Conservation (phyloP, 2,113 vertebrate genomes). For the Geococcyx californianus region DNA sequence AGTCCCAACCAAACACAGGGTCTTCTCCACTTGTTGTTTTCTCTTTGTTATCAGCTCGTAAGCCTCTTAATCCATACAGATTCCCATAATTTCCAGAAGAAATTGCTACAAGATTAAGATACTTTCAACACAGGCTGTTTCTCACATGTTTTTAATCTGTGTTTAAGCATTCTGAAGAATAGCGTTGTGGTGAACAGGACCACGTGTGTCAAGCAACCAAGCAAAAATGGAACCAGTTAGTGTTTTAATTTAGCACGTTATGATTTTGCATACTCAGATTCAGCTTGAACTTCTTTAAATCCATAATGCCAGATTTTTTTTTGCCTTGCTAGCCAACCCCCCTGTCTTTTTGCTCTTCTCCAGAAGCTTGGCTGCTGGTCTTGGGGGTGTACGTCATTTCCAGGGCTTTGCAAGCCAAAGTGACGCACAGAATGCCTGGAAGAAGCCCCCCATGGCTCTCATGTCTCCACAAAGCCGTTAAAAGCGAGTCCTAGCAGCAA, state of each 20-base stretch:
- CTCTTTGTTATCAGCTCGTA: not conserved
- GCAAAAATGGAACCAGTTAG: not conserved
- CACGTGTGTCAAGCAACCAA: not conserved
- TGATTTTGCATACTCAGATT: not conserved
- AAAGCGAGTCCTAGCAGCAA: not conserved
- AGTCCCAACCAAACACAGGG: fast-evolving
- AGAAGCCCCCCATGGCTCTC: not conserved
- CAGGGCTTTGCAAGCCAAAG: not conserved
- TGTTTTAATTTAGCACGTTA: not conserved
- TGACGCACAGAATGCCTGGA: not conserved
- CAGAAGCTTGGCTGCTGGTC: not conserved
- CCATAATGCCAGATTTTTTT: not conserved
- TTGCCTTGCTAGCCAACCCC: not conserved
- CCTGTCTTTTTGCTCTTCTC: not conserved
- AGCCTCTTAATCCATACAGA: not conserved
- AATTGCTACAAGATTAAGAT: not conserved
- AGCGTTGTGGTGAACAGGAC: not conserved
- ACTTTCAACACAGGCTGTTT: not conserved
- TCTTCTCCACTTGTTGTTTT: not conserved
- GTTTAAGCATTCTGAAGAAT: not conserved
- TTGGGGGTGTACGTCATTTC: not conserved
- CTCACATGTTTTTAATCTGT: not conserved
- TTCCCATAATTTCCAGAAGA: conserved; percentile 6
- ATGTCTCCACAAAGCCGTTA: not conserved
- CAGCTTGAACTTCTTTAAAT: not conserved